Evolutionary conservation across 2,888 invertebrate species (phyloP).

Genomic region (Apodemia duryi): DNA sequence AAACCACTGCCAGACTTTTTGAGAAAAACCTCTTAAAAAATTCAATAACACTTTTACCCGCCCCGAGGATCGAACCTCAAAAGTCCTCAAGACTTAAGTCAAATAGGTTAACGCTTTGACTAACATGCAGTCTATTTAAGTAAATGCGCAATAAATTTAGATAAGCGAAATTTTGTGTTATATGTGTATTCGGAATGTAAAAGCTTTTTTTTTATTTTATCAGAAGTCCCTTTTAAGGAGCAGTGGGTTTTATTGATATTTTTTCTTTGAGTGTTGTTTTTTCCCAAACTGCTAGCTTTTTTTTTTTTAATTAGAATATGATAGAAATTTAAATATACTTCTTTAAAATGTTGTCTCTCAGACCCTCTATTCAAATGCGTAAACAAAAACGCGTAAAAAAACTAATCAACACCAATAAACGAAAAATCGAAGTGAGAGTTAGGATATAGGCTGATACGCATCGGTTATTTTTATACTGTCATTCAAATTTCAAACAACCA

Average conservation of each 20-base stretch:
- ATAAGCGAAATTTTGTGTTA: not conserved
- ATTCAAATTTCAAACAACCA: conserved; percentile 6
- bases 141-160: not conserved
- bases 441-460: not conserved
- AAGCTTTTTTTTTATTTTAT: not conserved
- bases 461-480: conserved; percentile 7
- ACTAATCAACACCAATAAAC: not conserved
- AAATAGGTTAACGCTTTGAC: too few relatives aligned
- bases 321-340: not conserved
- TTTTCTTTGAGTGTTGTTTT: too few relatives aligned
- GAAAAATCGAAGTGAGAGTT: not conserved
- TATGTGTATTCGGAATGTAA: not conserved
- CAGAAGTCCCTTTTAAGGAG: not conserved
- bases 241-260: not conserved
- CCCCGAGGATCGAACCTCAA: too few relatives aligned
- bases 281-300: too few relatives aligned
- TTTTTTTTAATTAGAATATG: too few relatives aligned
- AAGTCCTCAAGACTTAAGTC: too few relatives aligned
- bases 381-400: not conserved
- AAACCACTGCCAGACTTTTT: too few relatives aligned
- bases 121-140: too few relatives aligned
- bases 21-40: too few relatives aligned
- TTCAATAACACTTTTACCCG: too few relatives aligned
- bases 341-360: not conserved
- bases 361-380: not conserved